Base-by-base conservation (phyloP, 30 jellyfish, hydroid and myxozoan genomes). In the Aurelia aurita complex sp. Pacific region DNA sequence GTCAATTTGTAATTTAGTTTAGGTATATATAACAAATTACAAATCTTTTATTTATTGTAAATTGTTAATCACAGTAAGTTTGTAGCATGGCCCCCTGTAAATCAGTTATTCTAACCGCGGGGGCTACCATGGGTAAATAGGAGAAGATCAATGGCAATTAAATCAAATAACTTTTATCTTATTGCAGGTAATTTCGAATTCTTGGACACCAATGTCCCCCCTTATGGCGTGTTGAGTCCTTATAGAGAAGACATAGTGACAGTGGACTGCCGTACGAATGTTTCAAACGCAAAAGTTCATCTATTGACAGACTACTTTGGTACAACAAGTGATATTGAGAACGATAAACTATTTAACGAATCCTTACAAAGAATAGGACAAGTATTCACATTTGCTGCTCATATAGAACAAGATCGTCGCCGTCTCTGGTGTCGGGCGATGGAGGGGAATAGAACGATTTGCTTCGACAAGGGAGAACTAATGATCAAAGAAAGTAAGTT, bases 231-330 rank as follows among this genome's bases (percentile, higher is more conserved):
- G 34, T 6, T 36, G 46, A 13, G 18, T 77, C 18, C 9, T 36
- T 36, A 60, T 46, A 11, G 33, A 10, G 73, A 77, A 10, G 88
- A 62, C 19, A 33, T 2, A 6, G 73, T 54, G 18, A 53, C 6
- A 17, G 57, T 74, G 29, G 63, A 74, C 53, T 74, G 85, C 85
- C 43, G 72, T 46, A 74, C 85, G 3, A 74, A 19, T 74, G 57
- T 42, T 46, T 10, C 29, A 23, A 53, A 53, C 57, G 54, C 85
- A 46, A 18, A 51, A 29, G 63, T 64, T 16, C 32, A 29, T 9
- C 63, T 74, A 17, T 33, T 74, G 13, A 18, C 2, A 40, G 54
- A 34, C 53, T 16, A 9, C 11, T 51, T 2, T 16, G 32, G 14
- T 23, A 33, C 0, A 74, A 14, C 7, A 14, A 16, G 17, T 17